Evolutionary conservation across 2,888 invertebrate genomes (phyloP).

Genomic region (Formica aserva): DNA sequence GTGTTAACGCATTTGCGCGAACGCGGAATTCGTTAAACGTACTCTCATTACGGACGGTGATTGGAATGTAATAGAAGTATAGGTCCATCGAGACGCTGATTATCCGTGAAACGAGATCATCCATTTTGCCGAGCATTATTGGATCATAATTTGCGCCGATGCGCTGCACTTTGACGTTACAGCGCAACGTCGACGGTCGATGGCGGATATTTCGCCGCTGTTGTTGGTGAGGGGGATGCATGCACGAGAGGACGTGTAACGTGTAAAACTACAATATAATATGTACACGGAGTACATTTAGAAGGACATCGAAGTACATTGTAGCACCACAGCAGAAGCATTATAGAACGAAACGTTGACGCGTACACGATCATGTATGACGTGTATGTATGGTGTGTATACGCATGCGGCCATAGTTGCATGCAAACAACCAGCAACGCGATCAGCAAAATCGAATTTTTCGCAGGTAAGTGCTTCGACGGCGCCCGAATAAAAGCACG

Average conservation of each 20-base stretch:
- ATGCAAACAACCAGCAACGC: constrained; percentile 78
- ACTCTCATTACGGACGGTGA: constrained; percentile 60
- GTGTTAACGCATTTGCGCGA: constrained; percentile 2
- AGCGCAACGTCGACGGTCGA: constrained; percentile 48
- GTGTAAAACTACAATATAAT: constrained; percentile 60
- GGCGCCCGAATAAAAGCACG: constrained; percentile 77
- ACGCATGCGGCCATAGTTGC: constrained; percentile 78
- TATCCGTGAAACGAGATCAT: constrained; percentile 71
- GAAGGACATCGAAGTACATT: constrained; percentile 71
- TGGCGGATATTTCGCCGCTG: constrained; percentile 38
- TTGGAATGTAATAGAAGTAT: constrained; percentile 64
- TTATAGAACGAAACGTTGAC: constrained; percentile 64
- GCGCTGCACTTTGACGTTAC: constrained; percentile 51
- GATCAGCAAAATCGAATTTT: constrained; percentile 77
- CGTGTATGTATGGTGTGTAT: constrained; percentile 53
- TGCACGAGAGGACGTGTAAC: constrained; percentile 60
- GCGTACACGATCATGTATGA: constrained; percentile 57
- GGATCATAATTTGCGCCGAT: constrained; percentile 64
- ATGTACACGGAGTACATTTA: constrained; percentile 66
- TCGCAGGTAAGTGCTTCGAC: constrained; percentile 73
- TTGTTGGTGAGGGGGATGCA: constrained; percentile 52
- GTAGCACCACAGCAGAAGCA: constrained; percentile 71
- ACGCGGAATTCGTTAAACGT: constrained; percentile 60
- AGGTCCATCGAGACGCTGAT: constrained; percentile 66
- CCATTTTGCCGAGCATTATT: constrained; percentile 64